phyloP scores from a whole-genome alignment of 2,113 vertebrate genomes.

The Charadrius vociferus region DNA sequence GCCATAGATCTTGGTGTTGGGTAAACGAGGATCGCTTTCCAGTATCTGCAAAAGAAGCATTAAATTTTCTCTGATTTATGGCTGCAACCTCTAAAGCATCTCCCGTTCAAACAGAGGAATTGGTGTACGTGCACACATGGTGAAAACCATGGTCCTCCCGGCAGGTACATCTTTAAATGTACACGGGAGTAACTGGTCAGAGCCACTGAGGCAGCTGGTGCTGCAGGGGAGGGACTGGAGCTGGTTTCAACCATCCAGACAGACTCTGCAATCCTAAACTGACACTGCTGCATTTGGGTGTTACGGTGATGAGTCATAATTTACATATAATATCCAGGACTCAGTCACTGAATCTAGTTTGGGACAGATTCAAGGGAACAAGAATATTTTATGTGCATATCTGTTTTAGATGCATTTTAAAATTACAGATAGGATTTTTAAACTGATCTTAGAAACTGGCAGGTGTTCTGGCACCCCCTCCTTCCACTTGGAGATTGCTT shows the following conservation, averaged over 20 bases:
- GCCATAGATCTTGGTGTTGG: background rate
- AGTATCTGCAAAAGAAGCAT: background rate
- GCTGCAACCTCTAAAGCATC: background rate
- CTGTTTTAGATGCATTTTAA: background rate
- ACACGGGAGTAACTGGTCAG: background rate
- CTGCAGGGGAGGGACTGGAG: background rate
- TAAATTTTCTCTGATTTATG: background rate
- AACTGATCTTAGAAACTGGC: background rate
- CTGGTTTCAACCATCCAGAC: background rate
- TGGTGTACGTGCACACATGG: background rate
- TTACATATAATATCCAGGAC: background rate
- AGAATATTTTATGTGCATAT: background rate
- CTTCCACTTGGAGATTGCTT: background rate
- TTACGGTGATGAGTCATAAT: background rate
- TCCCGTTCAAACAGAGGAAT: background rate
- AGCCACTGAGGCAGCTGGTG: background rate
- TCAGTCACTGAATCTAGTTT: background rate
- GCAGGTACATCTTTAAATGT: background rate
- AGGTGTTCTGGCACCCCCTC: background rate
- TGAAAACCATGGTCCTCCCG: background rate
- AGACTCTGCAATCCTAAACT: background rate
- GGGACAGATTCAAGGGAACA: background rate
- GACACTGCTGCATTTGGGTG: background rate
- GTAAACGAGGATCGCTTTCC: background rate
- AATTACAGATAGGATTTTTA: background rate